Percentiles rank a stretch among this genome's conserved stretches.
Evolutionary conservation across 2,888 invertebrate species (phyloP).

Genomic region (Nephrotoma appendiculata): DNA sequence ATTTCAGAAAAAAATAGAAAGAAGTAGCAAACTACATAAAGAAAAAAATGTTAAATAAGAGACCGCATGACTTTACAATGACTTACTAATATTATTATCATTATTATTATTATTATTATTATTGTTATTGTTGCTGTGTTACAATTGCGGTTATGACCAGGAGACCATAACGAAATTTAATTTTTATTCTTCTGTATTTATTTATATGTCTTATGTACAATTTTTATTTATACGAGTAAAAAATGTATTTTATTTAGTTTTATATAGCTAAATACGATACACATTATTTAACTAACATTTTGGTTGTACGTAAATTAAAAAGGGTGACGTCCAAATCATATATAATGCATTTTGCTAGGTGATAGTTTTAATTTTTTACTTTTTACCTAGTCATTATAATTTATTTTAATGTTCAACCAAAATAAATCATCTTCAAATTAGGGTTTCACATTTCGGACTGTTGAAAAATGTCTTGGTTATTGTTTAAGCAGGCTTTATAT

Average conservation of each 20-base stretch:
- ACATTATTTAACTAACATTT: background rate
- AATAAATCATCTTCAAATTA: background rate
- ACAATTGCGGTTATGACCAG: constrained; percentile 4
- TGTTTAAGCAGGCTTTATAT: background rate
- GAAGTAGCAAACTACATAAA: background rate
- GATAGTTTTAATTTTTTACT: background rate
- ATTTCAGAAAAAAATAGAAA: background rate
- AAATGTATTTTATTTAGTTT: background rate
- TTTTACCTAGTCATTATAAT: background rate
- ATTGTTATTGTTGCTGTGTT: background rate
- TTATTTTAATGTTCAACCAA: background rate
- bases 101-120: background rate
- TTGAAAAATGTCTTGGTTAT: background rate
- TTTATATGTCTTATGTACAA: background rate
- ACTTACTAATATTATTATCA: background rate
- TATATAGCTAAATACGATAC: background rate
- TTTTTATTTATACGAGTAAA: background rate
- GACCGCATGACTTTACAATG: background rate
- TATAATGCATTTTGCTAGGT: background rate
- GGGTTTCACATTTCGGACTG: background rate
- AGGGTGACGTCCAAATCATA: background rate
- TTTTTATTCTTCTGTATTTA: background rate
- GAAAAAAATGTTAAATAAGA: background rate
- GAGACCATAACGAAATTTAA: constrained; percentile 4
- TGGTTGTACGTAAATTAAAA: background rate